Conservation (phyloP, 2,797 vertebrate species). For the Acrossocheilus wenchowensis region DNA sequence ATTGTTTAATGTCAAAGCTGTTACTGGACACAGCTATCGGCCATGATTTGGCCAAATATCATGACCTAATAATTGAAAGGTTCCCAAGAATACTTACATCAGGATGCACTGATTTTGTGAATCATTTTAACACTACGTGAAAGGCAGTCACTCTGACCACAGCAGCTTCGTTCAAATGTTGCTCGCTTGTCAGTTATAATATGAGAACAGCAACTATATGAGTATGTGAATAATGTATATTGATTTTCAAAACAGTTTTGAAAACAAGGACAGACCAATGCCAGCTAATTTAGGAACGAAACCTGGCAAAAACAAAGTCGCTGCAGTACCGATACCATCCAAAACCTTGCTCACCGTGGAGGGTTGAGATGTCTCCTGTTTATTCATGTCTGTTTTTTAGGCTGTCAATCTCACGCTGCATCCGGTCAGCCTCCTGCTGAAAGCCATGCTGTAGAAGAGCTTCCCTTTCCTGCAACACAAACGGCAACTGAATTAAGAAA, state of each 20-base stretch:
- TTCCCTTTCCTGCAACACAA: constrained; percentile 49
- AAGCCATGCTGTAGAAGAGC: constrained; percentile 36
- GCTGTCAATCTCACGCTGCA: constrained; percentile 39
- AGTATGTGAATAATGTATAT: background rate
- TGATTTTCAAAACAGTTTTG: constrained; percentile 14
- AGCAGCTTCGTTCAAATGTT: background rate
- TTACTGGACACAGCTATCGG: background rate
- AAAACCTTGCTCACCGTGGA: constrained; percentile 22
- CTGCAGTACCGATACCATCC: constrained; percentile 6
- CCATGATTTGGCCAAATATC: background rate
- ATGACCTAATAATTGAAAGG: background rate
- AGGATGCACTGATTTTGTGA: background rate
- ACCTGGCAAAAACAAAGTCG: constrained; percentile 19
- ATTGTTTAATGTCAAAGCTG: background rate
- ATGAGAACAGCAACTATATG: background rate
- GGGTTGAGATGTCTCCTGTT: background rate
- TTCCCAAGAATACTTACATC: background rate
- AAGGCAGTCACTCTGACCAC: background rate
- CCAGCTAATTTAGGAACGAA: constrained; percentile 20
- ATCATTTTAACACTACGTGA: background rate
- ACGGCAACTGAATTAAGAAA: background rate
- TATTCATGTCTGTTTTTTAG: constrained; percentile 28
- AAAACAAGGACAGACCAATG: background rate
- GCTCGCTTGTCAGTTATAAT: background rate
- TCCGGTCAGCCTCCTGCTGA: background rate